phyloP scores from a whole-genome alignment of 2,797 vertebrate species.

The Scarus forsteni region DNA sequence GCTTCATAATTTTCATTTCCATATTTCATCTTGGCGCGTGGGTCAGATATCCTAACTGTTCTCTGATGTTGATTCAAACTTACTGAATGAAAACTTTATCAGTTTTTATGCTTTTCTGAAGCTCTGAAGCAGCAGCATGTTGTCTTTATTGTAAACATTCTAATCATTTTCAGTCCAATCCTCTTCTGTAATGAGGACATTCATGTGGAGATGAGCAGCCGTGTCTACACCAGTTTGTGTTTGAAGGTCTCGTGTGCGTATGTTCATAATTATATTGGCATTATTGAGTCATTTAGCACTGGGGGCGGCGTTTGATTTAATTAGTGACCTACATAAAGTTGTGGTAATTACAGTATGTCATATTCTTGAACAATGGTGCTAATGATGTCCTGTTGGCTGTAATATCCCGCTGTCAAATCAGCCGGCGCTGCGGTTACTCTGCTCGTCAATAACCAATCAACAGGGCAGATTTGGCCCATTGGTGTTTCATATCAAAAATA shows the following conservation, averaged over 20 bases:
- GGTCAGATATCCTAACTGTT: too few relatives aligned
- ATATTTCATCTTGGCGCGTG: too few relatives aligned
- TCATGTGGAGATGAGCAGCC: conserved; percentile 36
- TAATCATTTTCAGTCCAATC: neutral
- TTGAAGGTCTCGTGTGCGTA: conserved; percentile 73
- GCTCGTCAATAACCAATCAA: conserved; percentile 90
- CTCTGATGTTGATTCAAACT: too few relatives aligned
- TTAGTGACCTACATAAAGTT: conserved; percentile 91
- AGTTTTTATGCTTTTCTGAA: too few relatives aligned
- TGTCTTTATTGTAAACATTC: neutral
- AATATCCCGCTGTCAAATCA: conserved; percentile 87
- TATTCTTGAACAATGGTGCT: conserved; percentile 91
- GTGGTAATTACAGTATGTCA: conserved; percentile 92
- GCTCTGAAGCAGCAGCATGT: too few relatives aligned
- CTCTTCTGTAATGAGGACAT: conserved; percentile 51
- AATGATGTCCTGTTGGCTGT: conserved; percentile 88
- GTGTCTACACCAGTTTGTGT: conserved; percentile 31
- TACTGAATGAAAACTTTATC: too few relatives aligned
- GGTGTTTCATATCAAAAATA: conserved; percentile 83
- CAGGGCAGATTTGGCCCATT: conserved; percentile 54
- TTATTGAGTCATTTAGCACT: conserved; percentile 88
- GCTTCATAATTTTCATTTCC: too few relatives aligned
- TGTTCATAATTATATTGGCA: conserved; percentile 90
- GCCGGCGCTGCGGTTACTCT: conserved; percentile 67
- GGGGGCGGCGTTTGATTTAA: conserved; percentile 90